Conservation (phyloP, 2,797 vertebrate species). For the Hippocampus kuda region DNA sequence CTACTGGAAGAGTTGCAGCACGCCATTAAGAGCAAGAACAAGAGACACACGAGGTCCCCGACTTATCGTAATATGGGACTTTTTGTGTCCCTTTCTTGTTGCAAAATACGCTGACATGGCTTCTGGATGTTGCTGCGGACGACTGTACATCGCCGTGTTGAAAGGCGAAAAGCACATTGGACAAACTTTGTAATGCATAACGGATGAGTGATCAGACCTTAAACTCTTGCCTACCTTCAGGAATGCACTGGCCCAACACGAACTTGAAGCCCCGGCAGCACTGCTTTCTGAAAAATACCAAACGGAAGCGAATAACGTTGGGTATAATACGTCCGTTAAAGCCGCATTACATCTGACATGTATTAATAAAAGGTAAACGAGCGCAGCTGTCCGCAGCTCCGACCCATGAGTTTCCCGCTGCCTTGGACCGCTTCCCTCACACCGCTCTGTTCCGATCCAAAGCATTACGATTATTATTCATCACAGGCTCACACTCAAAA, state of each 20-base stretch:
- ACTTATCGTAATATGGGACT: too few species aligned
- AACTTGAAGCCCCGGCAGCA: slow-evolving; percentile 97
- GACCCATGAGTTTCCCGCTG: not conserved
- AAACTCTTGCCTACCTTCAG: slow-evolving; percentile 81
- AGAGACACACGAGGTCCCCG: too few species aligned
- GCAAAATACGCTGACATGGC: too few species aligned
- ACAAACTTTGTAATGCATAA: not conserved
- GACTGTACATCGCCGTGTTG: not conserved
- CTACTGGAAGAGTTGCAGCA: too few species aligned
- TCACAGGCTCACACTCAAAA: slow-evolving; percentile 7
- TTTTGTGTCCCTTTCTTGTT: too few species aligned
- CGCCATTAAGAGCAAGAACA: too few species aligned
- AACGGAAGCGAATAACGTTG: not conserved
- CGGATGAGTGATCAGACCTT: not conserved
- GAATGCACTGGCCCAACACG: slow-evolving; percentile 95
- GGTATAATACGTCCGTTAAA: slow-evolving; percentile 1
- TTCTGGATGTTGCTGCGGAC: not conserved
- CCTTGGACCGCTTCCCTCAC: not conserved
- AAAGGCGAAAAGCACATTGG: not conserved
- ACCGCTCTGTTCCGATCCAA: not conserved
- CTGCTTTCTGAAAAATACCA: slow-evolving; percentile 77
- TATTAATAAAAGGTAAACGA: not conserved
- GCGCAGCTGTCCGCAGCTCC: slow-evolving; percentile 1
- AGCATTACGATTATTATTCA: slow-evolving; percentile 14
- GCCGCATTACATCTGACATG: not conserved